These are phyloP conservation scores for Heterocephalus glaber DNA, from an alignment of 2,113 vertebrate genomes.

Conservation along the genomic window DNA sequence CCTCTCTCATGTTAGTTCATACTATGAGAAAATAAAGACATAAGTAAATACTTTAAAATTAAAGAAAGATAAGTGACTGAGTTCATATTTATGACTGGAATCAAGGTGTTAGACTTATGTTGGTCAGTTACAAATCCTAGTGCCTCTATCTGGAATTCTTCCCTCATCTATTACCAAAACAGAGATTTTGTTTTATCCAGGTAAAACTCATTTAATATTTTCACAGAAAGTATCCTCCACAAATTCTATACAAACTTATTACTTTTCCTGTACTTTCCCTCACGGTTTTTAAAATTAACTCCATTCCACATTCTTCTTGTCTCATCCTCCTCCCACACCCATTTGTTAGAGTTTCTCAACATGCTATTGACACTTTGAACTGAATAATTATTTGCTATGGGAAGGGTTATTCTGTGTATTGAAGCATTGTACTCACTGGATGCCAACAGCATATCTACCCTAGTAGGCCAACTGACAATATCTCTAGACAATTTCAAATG, in stretches of 20 bases:
- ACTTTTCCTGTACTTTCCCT: neutral
- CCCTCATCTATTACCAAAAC: neutral
- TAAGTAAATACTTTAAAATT: neutral
- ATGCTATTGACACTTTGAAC: neutral
- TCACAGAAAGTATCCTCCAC: neutral
- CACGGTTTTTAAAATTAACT: neutral
- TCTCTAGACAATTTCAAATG: neutral
- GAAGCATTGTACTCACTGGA: neutral
- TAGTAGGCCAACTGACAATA: neutral
- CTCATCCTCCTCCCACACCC: neutral
- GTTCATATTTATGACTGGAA: neutral
- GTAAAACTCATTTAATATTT: neutral
- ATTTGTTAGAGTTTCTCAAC: neutral
- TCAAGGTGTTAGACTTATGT: neutral
- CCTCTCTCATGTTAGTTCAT: neutral
- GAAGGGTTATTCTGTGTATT: neutral
- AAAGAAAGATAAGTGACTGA: conserved; percentile 23
- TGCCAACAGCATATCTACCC: neutral
- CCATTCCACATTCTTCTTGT: neutral
- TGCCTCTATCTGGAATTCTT: neutral
- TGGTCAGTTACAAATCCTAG: neutral
- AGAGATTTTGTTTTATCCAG: neutral
- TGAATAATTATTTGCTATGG: neutral
- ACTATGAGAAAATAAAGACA: neutral
- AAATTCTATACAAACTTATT: neutral